These are phyloP conservation scores for Mionectes olivaceus DNA, from an alignment of 2,797 vertebrate genomes.

Conservation along the genomic window DNA sequence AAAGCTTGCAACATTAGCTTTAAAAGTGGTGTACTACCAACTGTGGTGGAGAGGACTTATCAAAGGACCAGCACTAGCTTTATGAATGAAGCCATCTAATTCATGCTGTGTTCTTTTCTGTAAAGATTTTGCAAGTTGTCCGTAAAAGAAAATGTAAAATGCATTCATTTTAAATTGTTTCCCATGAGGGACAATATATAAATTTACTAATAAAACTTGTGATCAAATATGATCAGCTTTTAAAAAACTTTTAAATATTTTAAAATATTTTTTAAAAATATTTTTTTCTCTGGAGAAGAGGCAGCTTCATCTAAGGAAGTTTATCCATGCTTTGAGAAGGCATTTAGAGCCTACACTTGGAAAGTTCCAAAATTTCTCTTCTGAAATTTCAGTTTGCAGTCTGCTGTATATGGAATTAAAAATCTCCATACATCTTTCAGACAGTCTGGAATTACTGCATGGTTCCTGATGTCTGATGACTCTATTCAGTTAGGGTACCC, in stretches of 20 bases:
- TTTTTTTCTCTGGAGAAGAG: neutral
- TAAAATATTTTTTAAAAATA: no score
- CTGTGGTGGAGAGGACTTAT: neutral
- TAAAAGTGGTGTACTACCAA: fast-evolving
- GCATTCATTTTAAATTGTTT: neutral
- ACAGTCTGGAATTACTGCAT: neutral
- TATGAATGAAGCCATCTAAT: neutral
- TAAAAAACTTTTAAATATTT: neutral
- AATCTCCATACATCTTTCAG: neutral
- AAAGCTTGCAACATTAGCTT: neutral
- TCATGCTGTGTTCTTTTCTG: neutral
- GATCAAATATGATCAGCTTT: neutral
- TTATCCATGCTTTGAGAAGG: neutral
- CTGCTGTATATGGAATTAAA: neutral
- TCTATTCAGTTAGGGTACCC: neutral
- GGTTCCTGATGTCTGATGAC: neutral
- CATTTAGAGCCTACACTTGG: neutral
- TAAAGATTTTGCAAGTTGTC: neutral
- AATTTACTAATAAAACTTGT: neutral
- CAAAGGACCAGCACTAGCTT: neutral
- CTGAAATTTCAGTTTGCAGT: neutral
- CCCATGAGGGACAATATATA: neutral
- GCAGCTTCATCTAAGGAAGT: neutral
- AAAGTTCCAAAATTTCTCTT: neutral
- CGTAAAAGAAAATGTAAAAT: neutral